Evolutionary conservation across 1,140 invertebrate species (phyloP).

Genomic region (Aphelenchoides fujianensis): DNA sequence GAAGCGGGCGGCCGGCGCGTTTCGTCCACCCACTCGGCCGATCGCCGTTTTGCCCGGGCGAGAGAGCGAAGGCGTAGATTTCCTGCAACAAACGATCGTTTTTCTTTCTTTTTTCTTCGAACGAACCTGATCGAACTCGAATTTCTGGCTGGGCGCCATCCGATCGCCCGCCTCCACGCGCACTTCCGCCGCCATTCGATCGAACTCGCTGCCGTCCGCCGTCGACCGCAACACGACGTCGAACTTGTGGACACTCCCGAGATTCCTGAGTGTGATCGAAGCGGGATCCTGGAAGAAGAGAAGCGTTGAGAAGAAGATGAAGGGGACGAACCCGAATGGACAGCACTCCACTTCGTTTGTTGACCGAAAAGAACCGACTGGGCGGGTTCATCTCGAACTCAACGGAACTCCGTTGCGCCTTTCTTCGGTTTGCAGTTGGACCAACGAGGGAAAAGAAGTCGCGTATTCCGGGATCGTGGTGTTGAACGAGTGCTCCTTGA

Average conservation of each 20-base stretch:
- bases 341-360: not conserved
- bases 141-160: not conserved
- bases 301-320: no score
- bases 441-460: not conserved
- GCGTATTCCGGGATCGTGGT: not conserved
- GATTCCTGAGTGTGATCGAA: not conserved
- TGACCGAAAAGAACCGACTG: not conserved
- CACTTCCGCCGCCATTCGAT: not conserved
- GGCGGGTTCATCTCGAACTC: not conserved
- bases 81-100: slow-evolving; percentile 6
- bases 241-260: not conserved
- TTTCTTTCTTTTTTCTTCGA: not conserved
- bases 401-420: not conserved
- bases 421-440: not conserved
- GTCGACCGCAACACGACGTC: not conserved
- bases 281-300: slow-evolving; percentile 7
- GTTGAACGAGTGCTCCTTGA: not conserved
- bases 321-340: not conserved
- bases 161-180: not conserved
- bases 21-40: not conserved
- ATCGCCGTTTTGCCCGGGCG: slow-evolving; percentile 6
- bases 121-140: slow-evolving; percentile 1
- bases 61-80: not conserved
- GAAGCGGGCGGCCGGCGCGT: not conserved
- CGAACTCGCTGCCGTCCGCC: not conserved